These are phyloP conservation scores for Colostygia pectinataria DNA, from an alignment of 2,888 invertebrate genomes.

Conservation along the genomic window DNA sequence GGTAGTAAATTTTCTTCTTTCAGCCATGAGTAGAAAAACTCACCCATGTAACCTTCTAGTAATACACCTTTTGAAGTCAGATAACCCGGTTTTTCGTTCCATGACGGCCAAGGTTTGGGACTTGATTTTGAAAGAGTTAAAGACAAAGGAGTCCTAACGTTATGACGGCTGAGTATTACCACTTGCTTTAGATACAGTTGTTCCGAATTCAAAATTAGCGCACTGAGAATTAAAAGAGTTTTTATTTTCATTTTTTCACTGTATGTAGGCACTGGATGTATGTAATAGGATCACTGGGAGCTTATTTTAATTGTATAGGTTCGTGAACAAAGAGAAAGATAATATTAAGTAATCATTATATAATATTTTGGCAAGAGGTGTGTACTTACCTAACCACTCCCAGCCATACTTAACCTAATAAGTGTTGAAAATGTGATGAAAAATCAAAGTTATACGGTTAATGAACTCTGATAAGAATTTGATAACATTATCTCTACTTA, in stretches of 20 bases:
- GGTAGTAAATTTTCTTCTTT: constrained; percentile 46
- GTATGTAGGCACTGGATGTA: background rate
- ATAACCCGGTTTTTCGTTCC: constrained; percentile 57
- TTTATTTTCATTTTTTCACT: constrained; percentile 19
- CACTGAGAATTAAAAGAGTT: constrained; percentile 19
- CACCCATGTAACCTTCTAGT: constrained; percentile 65
- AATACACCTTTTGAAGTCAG: constrained; percentile 60
- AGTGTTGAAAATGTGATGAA: too few species aligned
- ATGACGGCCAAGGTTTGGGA: constrained; percentile 60
- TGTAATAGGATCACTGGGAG: too few species aligned
- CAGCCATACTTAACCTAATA: too few species aligned
- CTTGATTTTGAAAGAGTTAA: constrained; percentile 50
- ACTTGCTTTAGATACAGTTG: constrained; percentile 48
- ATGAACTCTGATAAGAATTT: too few species aligned
- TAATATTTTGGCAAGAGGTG: too few species aligned
- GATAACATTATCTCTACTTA: too few species aligned
- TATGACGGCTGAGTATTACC: constrained; percentile 63
- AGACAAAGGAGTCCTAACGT: constrained; percentile 63
- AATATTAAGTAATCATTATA: too few species aligned
- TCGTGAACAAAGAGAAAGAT: too few species aligned
- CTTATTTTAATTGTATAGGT: too few species aligned
- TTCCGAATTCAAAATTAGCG: constrained; percentile 21
- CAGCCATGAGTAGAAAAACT: constrained; percentile 54
- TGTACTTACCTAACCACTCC: too few species aligned
- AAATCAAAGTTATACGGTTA: too few species aligned